Evolutionary conservation across 2,113 vertebrate species (phyloP).

Genomic region (Mirza zaza): DNA sequence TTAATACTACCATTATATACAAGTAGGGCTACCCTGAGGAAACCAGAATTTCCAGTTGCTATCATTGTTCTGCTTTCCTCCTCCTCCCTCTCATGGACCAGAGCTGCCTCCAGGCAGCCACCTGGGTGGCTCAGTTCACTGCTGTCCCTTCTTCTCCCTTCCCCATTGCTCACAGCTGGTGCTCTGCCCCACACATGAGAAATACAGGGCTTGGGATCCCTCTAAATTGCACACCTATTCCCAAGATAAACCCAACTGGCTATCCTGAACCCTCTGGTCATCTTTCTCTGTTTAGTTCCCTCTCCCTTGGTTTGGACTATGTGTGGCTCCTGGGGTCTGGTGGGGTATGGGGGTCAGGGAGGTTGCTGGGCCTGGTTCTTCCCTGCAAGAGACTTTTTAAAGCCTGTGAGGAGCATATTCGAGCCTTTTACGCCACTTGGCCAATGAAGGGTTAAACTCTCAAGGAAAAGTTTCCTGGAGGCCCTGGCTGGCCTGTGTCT

Average conservation of each 20-base stretch:
- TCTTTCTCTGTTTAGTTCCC: background rate
- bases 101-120: background rate
- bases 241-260: background rate
- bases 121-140: accelerated
- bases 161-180: background rate
- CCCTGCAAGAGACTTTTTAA: background rate
- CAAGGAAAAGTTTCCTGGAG: slow-evolving; percentile 32
- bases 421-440: background rate
- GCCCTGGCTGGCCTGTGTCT: background rate
- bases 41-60: background rate
- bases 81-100: background rate
- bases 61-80: background rate
- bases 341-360: background rate
- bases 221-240: background rate
- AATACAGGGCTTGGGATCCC: background rate
- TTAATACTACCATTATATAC: background rate
- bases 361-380: background rate
- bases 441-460: background rate
- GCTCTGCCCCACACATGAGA: background rate
- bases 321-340: too few species aligned
- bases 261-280: background rate
- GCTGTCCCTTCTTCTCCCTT: background rate
- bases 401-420: background rate
- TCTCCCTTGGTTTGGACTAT: background rate
- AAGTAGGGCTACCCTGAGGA: background rate